A percentile compares a stretch with the other conserved stretches of the same genome.
Conservation (phyloP, 2,113 vertebrate species). For the Bostrychus sinensis region DNA sequence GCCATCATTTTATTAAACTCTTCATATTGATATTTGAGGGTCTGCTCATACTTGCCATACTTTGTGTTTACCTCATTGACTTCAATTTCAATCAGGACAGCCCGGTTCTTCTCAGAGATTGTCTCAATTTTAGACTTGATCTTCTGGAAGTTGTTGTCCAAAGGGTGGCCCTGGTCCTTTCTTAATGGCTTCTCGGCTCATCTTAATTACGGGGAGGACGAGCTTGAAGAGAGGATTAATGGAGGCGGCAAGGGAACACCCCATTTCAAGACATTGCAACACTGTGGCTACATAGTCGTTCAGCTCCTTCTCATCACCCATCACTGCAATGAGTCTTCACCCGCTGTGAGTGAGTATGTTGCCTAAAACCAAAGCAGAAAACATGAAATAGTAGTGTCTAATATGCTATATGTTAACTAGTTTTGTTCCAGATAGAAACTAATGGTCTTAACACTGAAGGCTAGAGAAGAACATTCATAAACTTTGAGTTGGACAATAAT, state of each 20-base stretch:
- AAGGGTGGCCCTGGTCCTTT: conserved; percentile 59
- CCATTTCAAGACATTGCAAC: conserved; percentile 77
- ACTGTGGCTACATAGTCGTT: conserved; percentile 72
- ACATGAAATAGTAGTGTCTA: neutral
- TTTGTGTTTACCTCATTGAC: conserved; percentile 78
- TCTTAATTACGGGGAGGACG: conserved; percentile 76
- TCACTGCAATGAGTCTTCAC: conserved; percentile 45
- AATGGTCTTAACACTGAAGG: too few relatives aligned
- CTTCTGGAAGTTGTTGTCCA: conserved; percentile 74
- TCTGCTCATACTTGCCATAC: conserved; percentile 77
- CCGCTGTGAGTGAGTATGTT: conserved; percentile 25
- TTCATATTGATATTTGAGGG: conserved; percentile 80
- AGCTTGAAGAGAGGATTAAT: conserved; percentile 81
- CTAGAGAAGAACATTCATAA: too few relatives aligned
- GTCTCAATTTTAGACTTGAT: conserved; percentile 72
- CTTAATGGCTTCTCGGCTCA: conserved; percentile 74
- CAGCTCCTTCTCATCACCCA: conserved; percentile 68
- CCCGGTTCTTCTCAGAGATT: conserved; percentile 77
- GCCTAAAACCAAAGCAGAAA: conserved; percentile 15
- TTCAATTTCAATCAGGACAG: conserved; percentile 72
- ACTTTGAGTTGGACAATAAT: too few relatives aligned
- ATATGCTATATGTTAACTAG: neutral
- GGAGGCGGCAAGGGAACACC: conserved; percentile 79
- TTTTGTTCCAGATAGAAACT: too few relatives aligned
- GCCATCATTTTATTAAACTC: conserved; percentile 77